phyloP scores from a whole-genome alignment of 2,113 vertebrate species.

The Antechinus flavipes region DNA sequence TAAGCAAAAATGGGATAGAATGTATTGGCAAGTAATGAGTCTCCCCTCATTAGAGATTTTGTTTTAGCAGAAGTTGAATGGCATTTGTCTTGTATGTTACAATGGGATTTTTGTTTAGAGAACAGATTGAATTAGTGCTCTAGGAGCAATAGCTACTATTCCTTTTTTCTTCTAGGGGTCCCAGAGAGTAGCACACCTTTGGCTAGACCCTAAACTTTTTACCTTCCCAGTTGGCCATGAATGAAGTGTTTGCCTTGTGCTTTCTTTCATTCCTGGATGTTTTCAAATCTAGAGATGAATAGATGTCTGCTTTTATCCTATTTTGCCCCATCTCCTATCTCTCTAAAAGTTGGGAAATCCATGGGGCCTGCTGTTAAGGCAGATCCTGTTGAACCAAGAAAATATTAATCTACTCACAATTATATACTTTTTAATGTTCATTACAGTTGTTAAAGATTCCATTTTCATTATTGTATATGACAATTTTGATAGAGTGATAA shows the following conservation, averaged over 20 bases:
- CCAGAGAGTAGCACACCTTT: not conserved
- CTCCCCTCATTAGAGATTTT: not conserved
- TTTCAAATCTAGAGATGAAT: not conserved
- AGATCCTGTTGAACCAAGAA: not conserved
- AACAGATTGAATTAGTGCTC: not conserved
- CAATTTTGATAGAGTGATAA: not conserved
- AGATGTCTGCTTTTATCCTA: not conserved
- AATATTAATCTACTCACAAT: not conserved
- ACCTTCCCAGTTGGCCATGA: not conserved
- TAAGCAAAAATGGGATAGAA: not conserved
- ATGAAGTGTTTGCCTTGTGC: not conserved
- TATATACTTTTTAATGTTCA: not conserved
- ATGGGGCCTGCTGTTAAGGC: not conserved
- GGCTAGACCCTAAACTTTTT: not conserved
- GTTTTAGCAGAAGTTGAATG: not conserved
- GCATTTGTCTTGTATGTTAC: not conserved
- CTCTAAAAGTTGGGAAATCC: not conserved
- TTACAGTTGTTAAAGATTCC: not conserved
- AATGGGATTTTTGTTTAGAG: not conserved
- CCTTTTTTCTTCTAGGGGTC: not conserved
- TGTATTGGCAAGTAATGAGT: not conserved
- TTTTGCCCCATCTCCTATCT: not conserved
- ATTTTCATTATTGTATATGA: not conserved
- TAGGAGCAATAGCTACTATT: not conserved
- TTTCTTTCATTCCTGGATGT: not conserved